Evolutionary conservation across 2,888 invertebrate species (phyloP).

Genomic region (Trisateles emortualis): DNA sequence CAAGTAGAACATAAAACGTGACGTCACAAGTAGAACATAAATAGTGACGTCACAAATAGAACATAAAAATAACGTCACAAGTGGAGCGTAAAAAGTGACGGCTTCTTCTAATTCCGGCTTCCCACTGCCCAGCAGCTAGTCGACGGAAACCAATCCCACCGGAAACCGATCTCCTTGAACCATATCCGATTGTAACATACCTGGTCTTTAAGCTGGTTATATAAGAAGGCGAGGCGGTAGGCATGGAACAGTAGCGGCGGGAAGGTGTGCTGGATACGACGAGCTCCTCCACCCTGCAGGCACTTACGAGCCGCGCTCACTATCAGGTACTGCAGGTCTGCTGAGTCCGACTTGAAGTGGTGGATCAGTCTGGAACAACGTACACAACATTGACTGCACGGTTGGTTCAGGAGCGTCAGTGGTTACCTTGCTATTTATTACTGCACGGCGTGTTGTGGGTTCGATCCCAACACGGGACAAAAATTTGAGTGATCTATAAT

Average conservation of each 20-base stretch:
- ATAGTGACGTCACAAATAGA: background rate
- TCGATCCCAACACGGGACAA: too few relatives aligned
- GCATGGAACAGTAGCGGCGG: slow-evolving; percentile 98
- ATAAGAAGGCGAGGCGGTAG: slow-evolving; percentile 94
- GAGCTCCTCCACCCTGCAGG: slow-evolving; percentile 95
- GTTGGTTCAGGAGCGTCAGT: too few relatives aligned
- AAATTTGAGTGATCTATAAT: too few relatives aligned
- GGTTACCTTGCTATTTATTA: too few relatives aligned
- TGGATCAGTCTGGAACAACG: slow-evolving; percentile 90
- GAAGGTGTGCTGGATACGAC: slow-evolving; percentile 95
- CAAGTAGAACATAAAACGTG: too few relatives aligned
- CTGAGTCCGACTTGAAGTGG: slow-evolving; percentile 92
- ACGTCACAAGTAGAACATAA: too few relatives aligned
- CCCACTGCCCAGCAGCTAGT: too few relatives aligned
- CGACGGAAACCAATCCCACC: too few relatives aligned
- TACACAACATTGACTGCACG: too few relatives aligned
- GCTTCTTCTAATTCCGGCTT: too few relatives aligned
- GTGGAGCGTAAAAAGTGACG: background rate
- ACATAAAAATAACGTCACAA: too few relatives aligned
- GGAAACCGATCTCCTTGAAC: too few relatives aligned
- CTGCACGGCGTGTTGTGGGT: background rate
- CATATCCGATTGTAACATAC: slow-evolving; percentile 78
- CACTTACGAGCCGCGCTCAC: slow-evolving; percentile 95
- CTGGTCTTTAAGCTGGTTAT: slow-evolving; percentile 91
- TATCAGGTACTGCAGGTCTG: slow-evolving; percentile 96